phyloP scores from a whole-genome alignment of 2,797 vertebrate species.

The Ficedula albicollis region DNA sequence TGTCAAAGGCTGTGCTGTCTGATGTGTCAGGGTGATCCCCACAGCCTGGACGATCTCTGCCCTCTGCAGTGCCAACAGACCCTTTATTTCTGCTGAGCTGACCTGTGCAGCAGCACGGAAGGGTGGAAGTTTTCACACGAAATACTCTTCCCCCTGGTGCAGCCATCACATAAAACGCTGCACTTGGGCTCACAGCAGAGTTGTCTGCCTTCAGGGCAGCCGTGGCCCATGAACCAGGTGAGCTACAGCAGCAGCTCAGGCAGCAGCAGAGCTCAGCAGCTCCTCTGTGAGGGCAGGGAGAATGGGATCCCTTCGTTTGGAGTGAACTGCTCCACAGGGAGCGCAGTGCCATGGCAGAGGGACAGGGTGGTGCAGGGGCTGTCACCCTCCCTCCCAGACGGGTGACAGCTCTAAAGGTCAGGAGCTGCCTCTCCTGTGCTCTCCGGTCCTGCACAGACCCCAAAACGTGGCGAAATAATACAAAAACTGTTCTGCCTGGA shows the following conservation, averaged over 20 bases:
- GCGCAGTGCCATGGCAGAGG: background rate
- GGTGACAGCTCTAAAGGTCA: background rate
- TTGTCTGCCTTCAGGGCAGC: background rate
- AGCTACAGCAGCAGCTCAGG: background rate
- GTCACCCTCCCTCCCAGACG: background rate
- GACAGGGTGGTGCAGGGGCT: background rate
- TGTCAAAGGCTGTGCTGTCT: background rate
- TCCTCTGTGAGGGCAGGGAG: background rate
- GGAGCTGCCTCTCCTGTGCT: background rate
- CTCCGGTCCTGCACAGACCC: background rate
- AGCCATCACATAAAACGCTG: background rate
- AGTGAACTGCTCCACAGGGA: background rate
- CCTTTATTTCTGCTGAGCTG: background rate
- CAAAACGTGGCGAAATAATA: background rate
- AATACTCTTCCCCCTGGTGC: background rate
- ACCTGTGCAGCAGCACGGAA: background rate
- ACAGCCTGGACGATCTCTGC: background rate
- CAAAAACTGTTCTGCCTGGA: fast-evolving
- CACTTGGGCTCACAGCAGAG: background rate
- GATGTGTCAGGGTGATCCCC: background rate
- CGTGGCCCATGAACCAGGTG: background rate
- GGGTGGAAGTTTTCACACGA: too few species aligned
- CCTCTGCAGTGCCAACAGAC: background rate
- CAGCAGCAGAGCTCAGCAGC: background rate
- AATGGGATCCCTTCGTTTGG: background rate